Conservation (phyloP, 2,888 invertebrate genomes). For the Scaptodrosophila latifasciaeformis region DNA sequence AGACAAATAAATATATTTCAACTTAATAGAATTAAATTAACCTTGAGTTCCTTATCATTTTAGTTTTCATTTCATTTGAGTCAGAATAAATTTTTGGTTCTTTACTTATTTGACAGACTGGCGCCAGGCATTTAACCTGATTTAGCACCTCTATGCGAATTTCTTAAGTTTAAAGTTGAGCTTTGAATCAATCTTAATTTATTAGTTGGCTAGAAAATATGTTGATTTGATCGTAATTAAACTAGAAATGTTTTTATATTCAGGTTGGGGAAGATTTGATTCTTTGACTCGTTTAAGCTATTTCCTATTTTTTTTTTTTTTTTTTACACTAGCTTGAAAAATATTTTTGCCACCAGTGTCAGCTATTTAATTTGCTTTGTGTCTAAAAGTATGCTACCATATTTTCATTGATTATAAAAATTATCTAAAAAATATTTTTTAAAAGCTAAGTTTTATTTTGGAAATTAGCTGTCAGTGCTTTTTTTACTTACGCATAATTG, state of each 20-base stretch:
- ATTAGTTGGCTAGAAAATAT: too few relatives aligned
- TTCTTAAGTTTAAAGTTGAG: not conserved
- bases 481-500: conserved; percentile 79
- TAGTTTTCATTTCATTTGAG: too few relatives aligned
- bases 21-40: conserved; percentile 21
- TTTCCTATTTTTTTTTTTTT: too few relatives aligned
- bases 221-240: too few relatives aligned
- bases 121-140: conserved; percentile 39
- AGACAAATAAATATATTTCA: not conserved
- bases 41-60: conserved; percentile 45
- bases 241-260: conserved; percentile 4
- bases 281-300: too few relatives aligned
- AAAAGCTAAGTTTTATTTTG: not conserved
- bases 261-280: not conserved
- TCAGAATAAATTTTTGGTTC: conserved; percentile 12
- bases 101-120: conserved; percentile 19
- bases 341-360: too few relatives aligned
- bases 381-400: conserved; percentile 29
- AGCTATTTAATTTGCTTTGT: too few relatives aligned
- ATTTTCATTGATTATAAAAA: not conserved
- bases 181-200: not conserved
- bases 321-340: too few relatives aligned
- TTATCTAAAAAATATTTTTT: not conserved
- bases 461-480: not conserved
- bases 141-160: not conserved